phyloP scores from a whole-genome alignment of 1,140 invertebrate species.

The Drosophila littoralis region DNA sequence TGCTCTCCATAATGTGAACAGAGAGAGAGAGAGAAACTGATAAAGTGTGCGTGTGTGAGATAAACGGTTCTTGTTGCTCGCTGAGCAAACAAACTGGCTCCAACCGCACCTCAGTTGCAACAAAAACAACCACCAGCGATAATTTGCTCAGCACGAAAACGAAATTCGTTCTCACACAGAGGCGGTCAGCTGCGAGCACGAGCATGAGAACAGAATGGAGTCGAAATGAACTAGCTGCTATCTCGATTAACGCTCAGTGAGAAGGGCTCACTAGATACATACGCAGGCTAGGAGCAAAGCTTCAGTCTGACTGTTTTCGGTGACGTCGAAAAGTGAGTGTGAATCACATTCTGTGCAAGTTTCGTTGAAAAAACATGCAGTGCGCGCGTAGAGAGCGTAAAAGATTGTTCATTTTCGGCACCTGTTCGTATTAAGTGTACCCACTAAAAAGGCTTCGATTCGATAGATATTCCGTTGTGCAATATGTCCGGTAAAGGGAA shows the following conservation, averaged over 20 bases:
- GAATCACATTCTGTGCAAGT: conserved; percentile 32
- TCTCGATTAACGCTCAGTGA: conserved; percentile 22
- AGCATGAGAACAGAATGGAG: conserved; percentile 1
- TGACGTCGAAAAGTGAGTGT: conserved; percentile 32
- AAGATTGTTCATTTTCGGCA: conserved; percentile 16
- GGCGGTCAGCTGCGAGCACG: neutral
- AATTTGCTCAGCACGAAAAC: conserved; percentile 20
- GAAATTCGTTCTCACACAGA: conserved; percentile 5
- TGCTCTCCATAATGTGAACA: conserved; percentile 23
- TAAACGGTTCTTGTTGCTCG: conserved; percentile 27
- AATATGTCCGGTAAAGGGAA: conserved; percentile 63
- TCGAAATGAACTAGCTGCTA: conserved; percentile 14
- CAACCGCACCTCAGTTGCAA: conserved; percentile 38
- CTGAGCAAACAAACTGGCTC: conserved; percentile 23
- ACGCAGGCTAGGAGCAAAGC: conserved; percentile 22
- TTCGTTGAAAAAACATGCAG: conserved; percentile 32
- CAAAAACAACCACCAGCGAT: conserved; percentile 8
- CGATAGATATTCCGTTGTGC: conserved; percentile 43
- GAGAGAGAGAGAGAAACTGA: conserved; percentile 28
- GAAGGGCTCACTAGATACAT: conserved; percentile 44
- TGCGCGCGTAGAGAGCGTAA: conserved; percentile 24
- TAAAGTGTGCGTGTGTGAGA: conserved; percentile 18
- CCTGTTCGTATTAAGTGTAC: conserved; percentile 6
- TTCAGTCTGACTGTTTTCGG: conserved; percentile 6
- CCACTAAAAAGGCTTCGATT: conserved; percentile 21